Base-by-base conservation (phyloP, 2,113 vertebrate species). In the Misgurnus mizolepis region DNA sequence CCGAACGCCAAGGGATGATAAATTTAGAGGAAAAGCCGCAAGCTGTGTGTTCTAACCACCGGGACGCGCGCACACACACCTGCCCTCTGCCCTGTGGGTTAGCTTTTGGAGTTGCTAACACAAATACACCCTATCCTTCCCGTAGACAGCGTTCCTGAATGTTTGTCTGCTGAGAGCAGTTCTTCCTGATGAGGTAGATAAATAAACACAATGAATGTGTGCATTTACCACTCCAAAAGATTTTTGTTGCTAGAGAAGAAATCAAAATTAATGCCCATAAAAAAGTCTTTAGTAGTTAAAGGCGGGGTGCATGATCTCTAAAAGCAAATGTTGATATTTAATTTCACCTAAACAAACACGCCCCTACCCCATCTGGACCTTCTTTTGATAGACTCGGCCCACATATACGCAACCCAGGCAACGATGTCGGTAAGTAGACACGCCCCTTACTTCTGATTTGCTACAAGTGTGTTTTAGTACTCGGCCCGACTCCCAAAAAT, bases 51-150 rank as follows among this genome's bases (percentile, higher is more conserved):
- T 79, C 65, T 72, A 67, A 84, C 43, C 80, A 8, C 65, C 69
- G 69, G 67, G 67, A 67, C 78, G 67, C 39, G 72, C 17, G 67
- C 12, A n/a, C 50, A 72, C 53, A 81, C 86, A 87, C 82, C 85
- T 87, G 86, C 76, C 86, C 83, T 82, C 62, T 85, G 83, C 76
- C 80, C 81, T 69, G 60, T 83, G 84, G 85, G 72, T 77, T 64
- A 53, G 64, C 74, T 53, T 69, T 40, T 61, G 45, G 67, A 34
- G 58, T 74, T 65, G 79, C 86, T 83, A 78, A 76, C 80, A 86
- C 49, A 79, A 85, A 83, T 85, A 85, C 82, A 80, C 81, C 80
- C 78, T 83, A 82, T 88, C 80, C 85, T 85, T 86, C 80, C 50
- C 82, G 56, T 41, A 87, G 79, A n/a, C 27, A 9, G 11, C 53